These are phyloP conservation scores for Tetramorium parvispinum DNA, from an alignment of 1,140 invertebrate genomes.

Conservation along the genomic window DNA sequence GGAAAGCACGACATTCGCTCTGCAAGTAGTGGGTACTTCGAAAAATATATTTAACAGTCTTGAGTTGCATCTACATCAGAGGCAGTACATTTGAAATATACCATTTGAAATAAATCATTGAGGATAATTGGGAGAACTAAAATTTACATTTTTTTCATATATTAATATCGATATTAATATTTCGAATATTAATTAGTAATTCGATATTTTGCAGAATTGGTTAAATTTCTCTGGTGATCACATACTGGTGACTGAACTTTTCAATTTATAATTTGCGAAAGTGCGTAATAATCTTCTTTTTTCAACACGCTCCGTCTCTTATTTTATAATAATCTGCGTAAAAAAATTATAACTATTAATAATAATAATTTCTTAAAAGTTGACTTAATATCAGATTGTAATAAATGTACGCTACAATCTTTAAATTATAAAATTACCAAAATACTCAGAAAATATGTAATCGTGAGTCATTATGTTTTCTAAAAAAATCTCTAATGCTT, in stretches of 20 bases:
- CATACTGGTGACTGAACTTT: not conserved
- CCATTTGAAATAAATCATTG: not conserved
- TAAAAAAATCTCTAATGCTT: constrained; percentile 56
- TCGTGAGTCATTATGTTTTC: not conserved
- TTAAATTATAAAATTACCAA: not conserved
- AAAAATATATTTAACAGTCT: constrained; percentile 21
- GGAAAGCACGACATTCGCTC: not conserved
- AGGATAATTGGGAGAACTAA: not conserved
- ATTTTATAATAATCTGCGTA: constrained; percentile 77
- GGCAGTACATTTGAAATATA: not conserved
- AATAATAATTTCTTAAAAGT: not conserved
- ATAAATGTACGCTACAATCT: not conserved
- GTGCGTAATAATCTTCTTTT: not conserved
- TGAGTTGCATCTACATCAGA: not conserved
- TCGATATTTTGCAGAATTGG: not conserved
- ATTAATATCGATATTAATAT: constrained; percentile 21
- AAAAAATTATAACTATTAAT: not conserved
- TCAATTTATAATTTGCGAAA: not conserved
- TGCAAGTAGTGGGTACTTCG: constrained; percentile 69
- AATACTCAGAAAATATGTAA: not conserved
- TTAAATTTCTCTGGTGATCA: not conserved
- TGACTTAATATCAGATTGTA: not conserved
- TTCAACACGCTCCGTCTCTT: constrained; percentile 69
- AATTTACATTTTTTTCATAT: constrained; percentile 1
- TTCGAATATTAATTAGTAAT: constrained; percentile 5